Evolutionary conservation across 2,888 invertebrate genomes (phyloP), one percentile per base, ranked within the genome.

Genomic region (Parnassius orleans): DNA sequence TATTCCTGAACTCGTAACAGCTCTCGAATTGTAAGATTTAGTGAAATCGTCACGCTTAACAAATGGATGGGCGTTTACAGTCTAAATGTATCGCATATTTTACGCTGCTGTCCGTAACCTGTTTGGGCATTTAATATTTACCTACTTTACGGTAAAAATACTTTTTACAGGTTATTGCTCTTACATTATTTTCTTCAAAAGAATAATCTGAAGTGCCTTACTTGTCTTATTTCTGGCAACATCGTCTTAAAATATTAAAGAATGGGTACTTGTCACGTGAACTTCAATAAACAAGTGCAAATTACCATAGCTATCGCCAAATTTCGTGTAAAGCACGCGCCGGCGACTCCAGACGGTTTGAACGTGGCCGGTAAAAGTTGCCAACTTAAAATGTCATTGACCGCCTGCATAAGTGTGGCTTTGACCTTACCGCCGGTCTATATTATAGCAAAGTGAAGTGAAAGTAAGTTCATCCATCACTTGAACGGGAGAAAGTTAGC

Each of bases 381-480:
- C 69, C 70, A 72, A 66, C 63, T 66, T 61, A 50, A 66, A 68
- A 68, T 66, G 74, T 73, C 74, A 66, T 68, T 72, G 75, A 72
- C 74, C 75, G 67, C 57, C 60, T 60, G 61, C 66, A 65, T 64
- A 66, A 69, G 66, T 69, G 70, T 65, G 73, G 70, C 72, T 74
- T 75, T 75, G 76, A 76, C 76, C 75, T 74, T 73, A 68, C 66
- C 66, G 69, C 68, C 51, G 66, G 68, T 72, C 77, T 76, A 81
- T 79, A 79, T 73, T 69, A 75, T 73, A 73, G 71, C 71, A 74
- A 73, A 77, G 64, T 68, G 63, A 66, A 76, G 81, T 77, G 83
- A 82, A 82, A 82, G 81, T 80, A 65, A 68, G 72, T 69, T 66
- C 73, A 79, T 79, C 76, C 72, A 78, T 79, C 77, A 80, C 65